Percentiles rank a stretch among this genome's conserved stretches.
Conservation (phyloP, 2,797 vertebrate species). For the Micromesistius poutassou region DNA sequence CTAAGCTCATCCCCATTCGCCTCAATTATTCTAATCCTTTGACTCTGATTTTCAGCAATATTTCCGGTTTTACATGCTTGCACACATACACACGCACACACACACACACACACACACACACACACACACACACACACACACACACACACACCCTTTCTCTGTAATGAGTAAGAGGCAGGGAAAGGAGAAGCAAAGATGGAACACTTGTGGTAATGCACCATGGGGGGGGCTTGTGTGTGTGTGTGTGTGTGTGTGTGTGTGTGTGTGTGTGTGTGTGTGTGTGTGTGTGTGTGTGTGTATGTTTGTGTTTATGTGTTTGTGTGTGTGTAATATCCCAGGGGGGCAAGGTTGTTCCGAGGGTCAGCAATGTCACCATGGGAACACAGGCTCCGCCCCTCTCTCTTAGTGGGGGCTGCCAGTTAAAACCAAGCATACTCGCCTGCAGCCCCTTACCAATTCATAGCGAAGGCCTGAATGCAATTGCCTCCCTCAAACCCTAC, state of each 20-base stretch:
- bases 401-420: slow-evolving; percentile 6
- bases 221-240: neutral
- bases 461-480: neutral
- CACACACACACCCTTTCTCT: neutral
- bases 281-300: slow-evolving; percentile 24
- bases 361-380: slow-evolving; percentile 62
- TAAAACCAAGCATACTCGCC: too few relatives aligned
- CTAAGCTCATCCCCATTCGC: neutral
- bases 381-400: slow-evolving; percentile 51
- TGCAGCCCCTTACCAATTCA: too few relatives aligned
- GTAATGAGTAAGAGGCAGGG: neutral
- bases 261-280: slow-evolving; percentile 3
- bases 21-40: neutral
- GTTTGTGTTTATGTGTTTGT: slow-evolving; percentile 25
- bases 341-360: slow-evolving; percentile 60
- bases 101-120: neutral
- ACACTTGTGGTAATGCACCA: neutral
- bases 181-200: neutral
- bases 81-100: slow-evolving; percentile 2
- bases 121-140: slow-evolving; percentile 7
- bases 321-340: slow-evolving; percentile 52
- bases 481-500: neutral
- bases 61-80: neutral
- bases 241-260: slow-evolving; percentile 11
- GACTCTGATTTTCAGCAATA: neutral